Evolutionary conservation across 1,140 invertebrate species (phyloP), one percentile per base, ranked within the genome.

Genomic region (Apis dorsata): DNA sequence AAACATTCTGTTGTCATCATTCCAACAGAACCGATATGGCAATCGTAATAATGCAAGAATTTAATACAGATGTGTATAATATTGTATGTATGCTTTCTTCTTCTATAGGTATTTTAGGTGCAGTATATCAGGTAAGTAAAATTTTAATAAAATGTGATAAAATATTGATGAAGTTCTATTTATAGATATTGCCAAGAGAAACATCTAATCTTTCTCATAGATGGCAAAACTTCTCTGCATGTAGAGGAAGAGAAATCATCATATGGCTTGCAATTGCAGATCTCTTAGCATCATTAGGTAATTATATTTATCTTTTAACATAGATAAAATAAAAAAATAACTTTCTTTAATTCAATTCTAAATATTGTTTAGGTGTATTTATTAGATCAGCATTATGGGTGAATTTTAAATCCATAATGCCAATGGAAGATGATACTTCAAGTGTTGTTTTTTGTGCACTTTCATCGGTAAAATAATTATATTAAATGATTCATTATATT

Each of bases 191-290:
- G 55, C 95, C 95, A 1, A 91, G 94, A 71, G 90, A 94, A 84
- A 91, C 92, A 44, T 84, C 86, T 1, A 90, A 93, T 77, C 84
- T 90, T 49, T 80, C 88, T 62, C 92, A 93, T 74, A 93, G 95
- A 85, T 95, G 94, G 91, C 94, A 95, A 72, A 95, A 93, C 17
- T 94, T 95, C 81, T 95, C 95, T 5, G 94, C 95, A 49, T 93
- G 93, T 12, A 94, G 96, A 88, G 96, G 96, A 65, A 93, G 96
- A 73, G 94, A 95, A 82, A 97, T 97, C 68, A 97, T 97, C 75
- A 94, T 96, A 68, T 97, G 97, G 96, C 93, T 97, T 44, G 97
- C 97, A 21, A 93, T 97, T 73, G 96, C 97, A 55, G 97, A 97
- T 94, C 94, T 97, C 28, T 91, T 97, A 60, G 97, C 97, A 76